phyloP scores from a whole-genome alignment of 2,113 vertebrate genomes.

The Myiopsitta monachus region DNA sequence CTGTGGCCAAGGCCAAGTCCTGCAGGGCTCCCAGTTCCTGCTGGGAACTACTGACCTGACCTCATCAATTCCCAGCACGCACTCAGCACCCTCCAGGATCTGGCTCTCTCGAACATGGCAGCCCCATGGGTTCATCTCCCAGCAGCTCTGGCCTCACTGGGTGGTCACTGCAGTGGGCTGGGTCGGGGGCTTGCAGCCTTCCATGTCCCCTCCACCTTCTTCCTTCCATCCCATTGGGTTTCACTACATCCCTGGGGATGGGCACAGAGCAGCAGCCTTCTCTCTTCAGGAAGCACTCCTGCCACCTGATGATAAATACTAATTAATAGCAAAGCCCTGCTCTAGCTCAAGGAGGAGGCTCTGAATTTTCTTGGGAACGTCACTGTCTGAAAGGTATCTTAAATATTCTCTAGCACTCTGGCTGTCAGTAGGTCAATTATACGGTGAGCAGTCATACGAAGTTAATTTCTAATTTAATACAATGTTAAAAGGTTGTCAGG shows the following conservation, averaged over 20 bases:
- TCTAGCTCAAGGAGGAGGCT: slow-evolving; percentile 22
- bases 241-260: neutral
- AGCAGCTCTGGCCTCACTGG: neutral
- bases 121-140: neutral
- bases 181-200: neutral
- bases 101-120: accelerated
- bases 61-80: neutral
- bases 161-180: neutral
- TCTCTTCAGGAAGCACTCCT: neutral
- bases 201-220: neutral
- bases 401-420: slow-evolving; percentile 12
- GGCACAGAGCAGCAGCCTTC: neutral
- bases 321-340: slow-evolving; percentile 41
- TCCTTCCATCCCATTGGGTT: neutral
- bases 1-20: neutral
- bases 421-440: slow-evolving; percentile 7
- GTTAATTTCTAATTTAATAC: slow-evolving; percentile 67
- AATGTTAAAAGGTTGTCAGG: slow-evolving; percentile 52
- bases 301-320: slow-evolving; percentile 16
- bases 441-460: neutral
- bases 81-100: neutral
- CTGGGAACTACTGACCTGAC: neutral
- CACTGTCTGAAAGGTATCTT: slow-evolving; percentile 3
- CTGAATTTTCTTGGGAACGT: slow-evolving; percentile 36
- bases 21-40: neutral